Conservation (phyloP, 2,797 vertebrate genomes). For the Rhadinocentrus ornatus region DNA sequence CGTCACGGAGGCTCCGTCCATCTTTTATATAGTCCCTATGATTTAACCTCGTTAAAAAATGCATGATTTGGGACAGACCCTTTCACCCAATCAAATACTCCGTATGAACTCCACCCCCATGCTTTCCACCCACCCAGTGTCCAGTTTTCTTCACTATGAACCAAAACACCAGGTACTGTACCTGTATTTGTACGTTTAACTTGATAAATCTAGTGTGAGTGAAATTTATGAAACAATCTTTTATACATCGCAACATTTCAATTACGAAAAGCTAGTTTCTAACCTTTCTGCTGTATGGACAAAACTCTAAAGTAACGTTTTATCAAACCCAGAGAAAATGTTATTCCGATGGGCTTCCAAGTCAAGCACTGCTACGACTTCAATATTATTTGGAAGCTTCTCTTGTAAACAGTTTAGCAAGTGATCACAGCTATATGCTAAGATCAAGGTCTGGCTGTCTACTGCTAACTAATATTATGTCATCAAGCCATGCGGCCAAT, state of each 20-base stretch:
- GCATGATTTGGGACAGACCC: not conserved
- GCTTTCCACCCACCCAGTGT: not conserved
- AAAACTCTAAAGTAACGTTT: not conserved
- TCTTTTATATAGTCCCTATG: no score
- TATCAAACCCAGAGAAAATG: not conserved
- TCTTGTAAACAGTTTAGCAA: not conserved
- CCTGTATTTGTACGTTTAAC: not conserved
- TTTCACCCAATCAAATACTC: conserved; percentile 69
- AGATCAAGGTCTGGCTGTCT: conserved; percentile 3
- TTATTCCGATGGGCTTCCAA: not conserved
- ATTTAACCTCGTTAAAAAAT: not conserved
- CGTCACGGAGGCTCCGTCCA: no score
- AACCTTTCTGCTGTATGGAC: not conserved
- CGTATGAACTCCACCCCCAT: conserved; percentile 43
- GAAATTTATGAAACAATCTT: not conserved
- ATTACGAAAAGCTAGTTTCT: not conserved
- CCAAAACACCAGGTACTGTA: not conserved
- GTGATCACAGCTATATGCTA: not conserved
- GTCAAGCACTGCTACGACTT: not conserved
- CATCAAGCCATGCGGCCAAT: not conserved
- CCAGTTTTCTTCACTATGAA: not conserved
- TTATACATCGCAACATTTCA: not conserved
- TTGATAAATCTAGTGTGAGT: rapidly evolving
- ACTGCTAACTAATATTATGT: conserved; percentile 33
- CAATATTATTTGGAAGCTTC: not conserved